These are phyloP conservation scores for Meliscaeva auricollis DNA, from an alignment of 2,888 invertebrate species.

Conservation along the genomic window DNA sequence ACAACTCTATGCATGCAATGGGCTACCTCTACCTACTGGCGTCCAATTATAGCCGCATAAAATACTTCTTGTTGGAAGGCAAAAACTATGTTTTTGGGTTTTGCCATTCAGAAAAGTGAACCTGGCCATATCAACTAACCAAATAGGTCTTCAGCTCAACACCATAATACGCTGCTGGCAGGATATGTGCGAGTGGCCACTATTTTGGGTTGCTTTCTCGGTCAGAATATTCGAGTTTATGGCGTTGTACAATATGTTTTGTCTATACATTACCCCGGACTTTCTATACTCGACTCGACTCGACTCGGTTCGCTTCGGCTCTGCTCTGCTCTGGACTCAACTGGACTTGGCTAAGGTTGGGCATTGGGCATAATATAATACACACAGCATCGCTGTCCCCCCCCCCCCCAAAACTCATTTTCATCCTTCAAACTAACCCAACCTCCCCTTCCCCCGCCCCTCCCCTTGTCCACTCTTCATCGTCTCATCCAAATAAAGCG, in stretches of 20 bases:
- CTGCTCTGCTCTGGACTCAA: not conserved
- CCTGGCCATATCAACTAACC: slow-evolving; percentile 73
- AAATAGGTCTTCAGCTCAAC: slow-evolving; percentile 74
- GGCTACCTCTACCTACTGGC: slow-evolving; percentile 65
- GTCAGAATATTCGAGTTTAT: slow-evolving; percentile 74
- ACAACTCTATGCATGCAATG: slow-evolving; percentile 34
- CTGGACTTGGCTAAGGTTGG: slow-evolving; percentile 16
- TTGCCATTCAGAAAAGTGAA: slow-evolving; percentile 62
- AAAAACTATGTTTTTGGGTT: slow-evolving; percentile 70
- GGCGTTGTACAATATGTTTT: slow-evolving; percentile 69
- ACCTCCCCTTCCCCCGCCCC: not conserved
- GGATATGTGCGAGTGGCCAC: slow-evolving; percentile 72
- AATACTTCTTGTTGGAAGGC: slow-evolving; percentile 67
- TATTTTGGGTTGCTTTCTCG: slow-evolving; percentile 71
- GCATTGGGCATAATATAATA: not conserved
- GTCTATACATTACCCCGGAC: slow-evolving; percentile 50
- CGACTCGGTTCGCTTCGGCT: not conserved
- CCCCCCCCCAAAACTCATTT: not conserved
- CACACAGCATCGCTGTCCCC: not conserved
- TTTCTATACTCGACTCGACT: not conserved
- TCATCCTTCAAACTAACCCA: not conserved
- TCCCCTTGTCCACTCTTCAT: not conserved
- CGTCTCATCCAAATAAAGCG: slow-evolving; percentile 51
- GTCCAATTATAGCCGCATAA: slow-evolving; percentile 72
- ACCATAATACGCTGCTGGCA: slow-evolving; percentile 72